Conservation (phyloP, 2,113 vertebrate genomes). For the Notothenia rossii region DNA sequence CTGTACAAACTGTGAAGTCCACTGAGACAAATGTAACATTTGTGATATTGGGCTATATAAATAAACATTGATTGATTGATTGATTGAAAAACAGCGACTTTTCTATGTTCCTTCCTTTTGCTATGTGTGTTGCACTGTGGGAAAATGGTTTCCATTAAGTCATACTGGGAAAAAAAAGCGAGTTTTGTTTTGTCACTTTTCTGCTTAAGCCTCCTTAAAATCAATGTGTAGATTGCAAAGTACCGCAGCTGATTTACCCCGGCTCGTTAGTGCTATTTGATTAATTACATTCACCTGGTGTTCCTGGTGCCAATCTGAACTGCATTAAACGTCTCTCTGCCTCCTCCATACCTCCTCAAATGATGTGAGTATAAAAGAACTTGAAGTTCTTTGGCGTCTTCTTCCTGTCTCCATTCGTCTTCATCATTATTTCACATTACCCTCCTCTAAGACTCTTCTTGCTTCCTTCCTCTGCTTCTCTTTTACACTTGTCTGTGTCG, state of each 20-base stretch:
- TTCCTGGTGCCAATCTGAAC: not conserved
- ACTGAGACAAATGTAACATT: no score
- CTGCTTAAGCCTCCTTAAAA: not conserved
- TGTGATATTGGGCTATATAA: no score
- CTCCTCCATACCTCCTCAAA: slow-evolving; percentile 8
- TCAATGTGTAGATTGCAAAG: not conserved
- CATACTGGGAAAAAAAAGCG: not conserved
- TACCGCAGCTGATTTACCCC: not conserved
- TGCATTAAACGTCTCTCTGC: not conserved
- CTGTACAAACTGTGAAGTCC: no score
- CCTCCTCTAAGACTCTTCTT: slow-evolving; percentile 22
- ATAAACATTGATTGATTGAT: no score
- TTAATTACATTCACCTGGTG: slow-evolving; percentile 12
- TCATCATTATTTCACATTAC: slow-evolving; percentile 28
- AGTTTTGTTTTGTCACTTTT: not conserved
- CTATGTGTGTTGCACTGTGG: not conserved
- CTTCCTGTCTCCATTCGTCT: slow-evolving; percentile 30
- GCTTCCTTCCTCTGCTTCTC: slow-evolving; percentile 23
- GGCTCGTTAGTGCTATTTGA: not conserved
- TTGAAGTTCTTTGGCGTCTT: slow-evolving; percentile 6
- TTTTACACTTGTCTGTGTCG: slow-evolving; percentile 39
- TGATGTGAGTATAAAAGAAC: slow-evolving; percentile 1
- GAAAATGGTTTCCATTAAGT: not conserved
- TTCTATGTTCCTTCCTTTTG: not conserved
- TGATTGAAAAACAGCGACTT: no score